Conservation (phyloP, 2,113 vertebrate species). For the Nothocercus julius region DNA sequence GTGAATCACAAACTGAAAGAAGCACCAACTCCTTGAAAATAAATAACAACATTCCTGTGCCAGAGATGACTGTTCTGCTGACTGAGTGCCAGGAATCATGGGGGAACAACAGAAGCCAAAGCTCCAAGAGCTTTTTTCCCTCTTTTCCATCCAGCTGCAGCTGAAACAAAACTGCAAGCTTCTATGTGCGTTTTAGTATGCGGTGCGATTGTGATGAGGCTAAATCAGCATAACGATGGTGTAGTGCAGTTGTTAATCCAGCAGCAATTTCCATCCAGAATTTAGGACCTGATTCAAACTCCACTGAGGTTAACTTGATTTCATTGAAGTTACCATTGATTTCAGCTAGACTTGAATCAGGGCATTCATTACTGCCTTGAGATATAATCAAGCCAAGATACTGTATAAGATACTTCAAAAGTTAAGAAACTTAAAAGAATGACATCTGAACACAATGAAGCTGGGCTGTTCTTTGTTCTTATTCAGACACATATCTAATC, state of each 20-base stretch:
- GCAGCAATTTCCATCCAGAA: background rate
- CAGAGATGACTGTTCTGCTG: background rate
- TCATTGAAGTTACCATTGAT: background rate
- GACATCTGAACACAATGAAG: background rate
- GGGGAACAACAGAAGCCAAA: background rate
- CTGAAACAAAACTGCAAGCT: background rate
- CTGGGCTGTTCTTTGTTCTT: background rate
- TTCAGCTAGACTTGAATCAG: background rate
- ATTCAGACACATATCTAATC: background rate
- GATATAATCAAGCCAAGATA: background rate
- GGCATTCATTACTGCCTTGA: background rate
- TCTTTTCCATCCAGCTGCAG: background rate
- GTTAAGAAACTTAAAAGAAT: background rate
- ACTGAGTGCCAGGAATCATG: background rate
- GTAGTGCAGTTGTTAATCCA: background rate
- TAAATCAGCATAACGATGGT: background rate
- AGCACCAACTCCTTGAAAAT: background rate
- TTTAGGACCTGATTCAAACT: background rate
- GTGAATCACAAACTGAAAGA: background rate
- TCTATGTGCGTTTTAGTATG: background rate
- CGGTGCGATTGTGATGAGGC: background rate
- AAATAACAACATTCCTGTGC: background rate
- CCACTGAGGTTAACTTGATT: background rate
- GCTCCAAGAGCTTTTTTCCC: background rate
- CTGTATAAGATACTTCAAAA: background rate